Percentiles rank a stretch among this genome's conserved stretches.
Conservation (phyloP, 1,140 invertebrate genomes). For the Calosoma granatense region DNA sequence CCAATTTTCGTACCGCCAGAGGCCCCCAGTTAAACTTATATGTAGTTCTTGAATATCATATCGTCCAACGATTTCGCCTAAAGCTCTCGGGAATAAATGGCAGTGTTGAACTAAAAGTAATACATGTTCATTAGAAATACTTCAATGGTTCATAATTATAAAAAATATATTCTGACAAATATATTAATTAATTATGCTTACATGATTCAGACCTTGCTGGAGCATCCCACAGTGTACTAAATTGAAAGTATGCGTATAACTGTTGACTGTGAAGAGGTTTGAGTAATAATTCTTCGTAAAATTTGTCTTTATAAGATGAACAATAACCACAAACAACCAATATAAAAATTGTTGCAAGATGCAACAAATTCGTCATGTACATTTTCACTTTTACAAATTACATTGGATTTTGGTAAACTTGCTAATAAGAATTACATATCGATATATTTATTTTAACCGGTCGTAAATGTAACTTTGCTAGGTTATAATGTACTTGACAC, state of each 20-base stretch:
- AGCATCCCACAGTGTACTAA: conserved; percentile 65
- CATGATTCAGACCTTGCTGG: conserved; percentile 39
- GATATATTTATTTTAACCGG: background rate
- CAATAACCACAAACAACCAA: background rate
- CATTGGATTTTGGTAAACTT: background rate
- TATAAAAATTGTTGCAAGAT: background rate
- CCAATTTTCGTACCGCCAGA: conserved; percentile 90
- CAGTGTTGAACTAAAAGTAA: conserved; percentile 63
- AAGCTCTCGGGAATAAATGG: conserved; percentile 77
- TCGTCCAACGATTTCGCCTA: conserved; percentile 80
- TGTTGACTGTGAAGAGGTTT: conserved; percentile 67
- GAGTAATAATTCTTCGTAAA: conserved; percentile 70
- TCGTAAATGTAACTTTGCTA: background rate
- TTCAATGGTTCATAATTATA: conserved; percentile 15
- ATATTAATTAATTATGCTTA: conserved; percentile 36
- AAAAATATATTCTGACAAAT: conserved; percentile 10
- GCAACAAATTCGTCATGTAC: background rate
- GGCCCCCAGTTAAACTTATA: conserved; percentile 80
- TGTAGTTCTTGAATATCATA: conserved; percentile 85
- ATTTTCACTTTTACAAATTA: background rate
- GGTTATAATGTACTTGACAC: background rate
- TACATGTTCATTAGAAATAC: too few relatives aligned
- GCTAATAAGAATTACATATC: background rate
- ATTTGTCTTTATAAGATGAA: conserved; percentile 43
- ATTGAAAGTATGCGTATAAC: conserved; percentile 78